Evolutionary conservation across 37 sponge, comb jelly and placozoan genomes (phyloP), one percentile per base, ranked within the genome.

Genomic region (Chondrosia reniformis): DNA sequence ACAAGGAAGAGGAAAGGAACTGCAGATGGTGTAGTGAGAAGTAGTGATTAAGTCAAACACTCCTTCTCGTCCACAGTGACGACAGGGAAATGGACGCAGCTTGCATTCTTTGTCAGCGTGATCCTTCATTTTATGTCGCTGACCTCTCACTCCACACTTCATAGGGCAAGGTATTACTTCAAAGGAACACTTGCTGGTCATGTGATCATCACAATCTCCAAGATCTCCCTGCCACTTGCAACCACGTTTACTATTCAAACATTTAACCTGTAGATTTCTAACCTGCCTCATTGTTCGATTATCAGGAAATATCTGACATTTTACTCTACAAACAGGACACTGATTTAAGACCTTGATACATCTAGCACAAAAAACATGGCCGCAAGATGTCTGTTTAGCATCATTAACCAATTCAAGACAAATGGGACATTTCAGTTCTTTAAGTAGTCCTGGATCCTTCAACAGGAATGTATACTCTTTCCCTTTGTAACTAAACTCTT

Each of bases 221-320:
- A 69, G 13, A 44, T 69, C 44, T 69, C 72, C 72, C 72, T 69
- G 72, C 72, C 72, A 69, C 41, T 69, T 3, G 41, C 72, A 69
- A 1, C 72, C 72, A 24, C 42, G 24, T 21, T 21, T 21, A 24
- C 37, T 43, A 39, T 69, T 69, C n/a, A 44, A 44, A 39, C 72
- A 69, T 44, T 69, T 69, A 41, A 69, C 72, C 72, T 69, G 39
- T 24, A 69, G 41, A 25, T 10, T 6, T 25, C 42, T 69, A 41
- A 69, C 43, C 43, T 30, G 6, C 28, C 22, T 59, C n/a, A 13
- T 13, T 30, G 30, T 59, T 25, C 61, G 30, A 19, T 5, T 13
- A 30, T 59, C 61, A 8, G 84, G 39, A 52, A 76, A 57, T 2
- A 66, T 80, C 25, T 75, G 57, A 37, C 80, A 80, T 5, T 22